phyloP scores from a whole-genome alignment of 1,140 invertebrate species.

The Hylaeus volcanicus region DNA sequence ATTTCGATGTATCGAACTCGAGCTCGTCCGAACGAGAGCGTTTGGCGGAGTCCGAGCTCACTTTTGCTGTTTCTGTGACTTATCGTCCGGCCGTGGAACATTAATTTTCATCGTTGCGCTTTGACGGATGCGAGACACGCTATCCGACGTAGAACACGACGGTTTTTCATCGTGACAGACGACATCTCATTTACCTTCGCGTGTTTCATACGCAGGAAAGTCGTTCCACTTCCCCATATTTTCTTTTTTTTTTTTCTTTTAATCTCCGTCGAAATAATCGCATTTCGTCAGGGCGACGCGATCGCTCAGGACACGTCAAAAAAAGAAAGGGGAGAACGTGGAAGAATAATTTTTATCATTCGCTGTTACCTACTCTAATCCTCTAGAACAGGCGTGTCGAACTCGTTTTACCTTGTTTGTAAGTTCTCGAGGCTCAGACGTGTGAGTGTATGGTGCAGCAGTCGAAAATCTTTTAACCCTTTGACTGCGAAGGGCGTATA shows the following conservation, averaged over 20 bases:
- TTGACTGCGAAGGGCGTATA: too few species aligned
- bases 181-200: slow-evolving; percentile 54
- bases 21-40: not conserved
- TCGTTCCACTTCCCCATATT: slow-evolving; percentile 25
- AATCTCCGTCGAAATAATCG: slow-evolving; percentile 9
- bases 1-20: not conserved
- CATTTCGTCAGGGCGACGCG: slow-evolving; percentile 9
- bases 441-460: too few species aligned
- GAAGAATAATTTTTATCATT: not conserved
- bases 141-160: slow-evolving; percentile 42
- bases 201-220: slow-evolving; percentile 23
- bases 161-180: slow-evolving; percentile 59
- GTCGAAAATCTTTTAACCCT: too few species aligned
- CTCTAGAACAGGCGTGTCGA: too few species aligned
- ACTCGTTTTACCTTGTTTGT: too few species aligned
- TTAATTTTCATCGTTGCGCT: slow-evolving; percentile 54
- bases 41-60: not conserved
- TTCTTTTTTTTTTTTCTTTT: not conserved
- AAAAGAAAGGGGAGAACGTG: too few species aligned
- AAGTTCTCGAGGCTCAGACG: too few species aligned
- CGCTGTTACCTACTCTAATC: too few species aligned
- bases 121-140: slow-evolving; percentile 57
- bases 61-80: slow-evolving; percentile 16
- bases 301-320: slow-evolving; percentile 6
- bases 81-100: slow-evolving; percentile 12